A percentile compares a stretch with the other conserved stretches of the same genome.
phyloP scores from a whole-genome alignment of 2,113 vertebrate genomes.

The Cyprinodon variegatus region DNA sequence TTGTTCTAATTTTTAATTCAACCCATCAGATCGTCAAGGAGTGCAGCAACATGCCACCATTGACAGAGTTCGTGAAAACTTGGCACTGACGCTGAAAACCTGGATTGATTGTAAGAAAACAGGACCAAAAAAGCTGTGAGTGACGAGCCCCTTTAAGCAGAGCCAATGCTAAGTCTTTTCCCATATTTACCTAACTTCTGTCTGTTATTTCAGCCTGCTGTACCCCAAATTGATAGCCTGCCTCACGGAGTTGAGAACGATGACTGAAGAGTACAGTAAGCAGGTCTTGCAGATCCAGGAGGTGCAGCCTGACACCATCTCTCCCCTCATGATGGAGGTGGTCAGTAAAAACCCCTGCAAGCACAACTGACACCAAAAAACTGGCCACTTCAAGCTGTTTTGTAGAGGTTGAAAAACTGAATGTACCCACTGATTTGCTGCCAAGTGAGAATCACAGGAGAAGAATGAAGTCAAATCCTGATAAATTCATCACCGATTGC shows the following conservation, averaged over 20 bases:
- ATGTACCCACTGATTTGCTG: not conserved
- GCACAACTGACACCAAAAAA: conserved; percentile 7
- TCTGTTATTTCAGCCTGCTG: conserved; percentile 73
- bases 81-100: conserved; percentile 44
- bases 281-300: conserved; percentile 78
- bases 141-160: not conserved
- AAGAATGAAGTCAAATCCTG: not conserved
- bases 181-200: not conserved
- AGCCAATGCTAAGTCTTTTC: not conserved
- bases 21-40: conserved; percentile 68
- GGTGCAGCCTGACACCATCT: conserved; percentile 61
- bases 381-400: not conserved
- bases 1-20: not conserved
- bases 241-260: conserved; percentile 81
- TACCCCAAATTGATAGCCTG: conserved; percentile 83
- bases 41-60: conserved; percentile 56
- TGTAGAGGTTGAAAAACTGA: not conserved
- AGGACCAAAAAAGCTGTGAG: conserved; percentile 49
- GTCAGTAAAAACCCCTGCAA: conserved; percentile 64
- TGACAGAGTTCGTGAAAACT: conserved; percentile 46
- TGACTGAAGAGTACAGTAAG: conserved; percentile 80
- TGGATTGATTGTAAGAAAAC: conserved; percentile 66
- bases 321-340: conserved; percentile 81
- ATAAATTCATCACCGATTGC: not conserved
- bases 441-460: not conserved